These are phyloP conservation scores for Phortica magna DNA, from an alignment of 2,888 invertebrate species.

Conservation along the genomic window DNA sequence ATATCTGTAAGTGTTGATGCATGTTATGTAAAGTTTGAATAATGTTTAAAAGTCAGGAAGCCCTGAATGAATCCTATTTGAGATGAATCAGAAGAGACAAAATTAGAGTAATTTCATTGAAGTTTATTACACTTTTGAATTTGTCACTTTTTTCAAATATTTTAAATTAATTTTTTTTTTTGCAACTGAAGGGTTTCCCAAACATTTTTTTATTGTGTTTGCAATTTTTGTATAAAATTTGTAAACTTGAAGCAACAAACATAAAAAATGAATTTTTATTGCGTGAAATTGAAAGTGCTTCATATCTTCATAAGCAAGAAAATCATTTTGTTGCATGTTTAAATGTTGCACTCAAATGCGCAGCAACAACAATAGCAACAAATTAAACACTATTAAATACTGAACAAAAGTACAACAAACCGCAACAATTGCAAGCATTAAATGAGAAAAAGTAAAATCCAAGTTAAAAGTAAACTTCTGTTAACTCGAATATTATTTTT, in stretches of 20 bases:
- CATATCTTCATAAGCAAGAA: slow-evolving; percentile 16
- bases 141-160: no score
- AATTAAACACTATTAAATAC: slow-evolving; percentile 65
- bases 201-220: no score
- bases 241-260: neutral
- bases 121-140: no score
- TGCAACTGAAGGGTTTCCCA: no score
- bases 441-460: slow-evolving; percentile 7
- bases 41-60: no score
- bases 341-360: slow-evolving; percentile 71
- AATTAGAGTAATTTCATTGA: no score
- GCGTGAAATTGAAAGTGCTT: slow-evolving; percentile 62
- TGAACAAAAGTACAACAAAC: slow-evolving; percentile 50
- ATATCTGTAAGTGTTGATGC: no score
- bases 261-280: slow-evolving; percentile 46
- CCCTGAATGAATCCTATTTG: no score
- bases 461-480: slow-evolving; percentile 5
- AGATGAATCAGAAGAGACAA: no score
- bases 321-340: slow-evolving; percentile 64
- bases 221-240: neutral
- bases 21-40: no score
- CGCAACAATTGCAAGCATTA: neutral
- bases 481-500: neutral
- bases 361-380: slow-evolving; percentile 52
- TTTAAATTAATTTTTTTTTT: no score